These are phyloP conservation scores for Gallinago media DNA, from an alignment of 2,113 vertebrate genomes.

Conservation along the genomic window DNA sequence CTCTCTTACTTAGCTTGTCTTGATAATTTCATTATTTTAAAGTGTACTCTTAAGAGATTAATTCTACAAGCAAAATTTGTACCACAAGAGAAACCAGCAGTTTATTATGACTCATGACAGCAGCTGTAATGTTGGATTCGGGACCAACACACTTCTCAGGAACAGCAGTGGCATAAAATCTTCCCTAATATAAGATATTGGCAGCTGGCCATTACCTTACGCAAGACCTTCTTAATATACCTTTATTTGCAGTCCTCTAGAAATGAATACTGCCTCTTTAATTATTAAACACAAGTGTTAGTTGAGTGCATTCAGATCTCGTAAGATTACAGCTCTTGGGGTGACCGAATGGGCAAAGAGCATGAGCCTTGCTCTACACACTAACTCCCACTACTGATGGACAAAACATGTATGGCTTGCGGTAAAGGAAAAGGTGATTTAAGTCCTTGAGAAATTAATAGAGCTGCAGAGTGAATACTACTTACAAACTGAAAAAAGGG, in stretches of 20 bases:
- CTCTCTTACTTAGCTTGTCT: neutral
- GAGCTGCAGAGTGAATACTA: conserved; percentile 76
- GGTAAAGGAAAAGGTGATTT: conserved; percentile 57
- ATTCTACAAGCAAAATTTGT: neutral
- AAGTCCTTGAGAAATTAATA: conserved; percentile 56
- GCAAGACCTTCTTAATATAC: neutral
- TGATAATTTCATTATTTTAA: neutral
- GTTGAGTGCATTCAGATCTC: conserved; percentile 49
- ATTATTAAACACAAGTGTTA: conserved; percentile 50
- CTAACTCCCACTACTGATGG: conserved; percentile 7
- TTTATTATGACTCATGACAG: neutral
- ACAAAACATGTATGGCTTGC: neutral
- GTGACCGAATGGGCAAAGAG: conserved; percentile 61
- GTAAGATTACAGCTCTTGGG: conserved; percentile 24
- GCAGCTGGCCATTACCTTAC: neutral
- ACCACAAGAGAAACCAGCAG: neutral
- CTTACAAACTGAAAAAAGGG: conserved; percentile 98
- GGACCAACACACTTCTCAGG: neutral
- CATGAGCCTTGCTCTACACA: conserved; percentile 37
- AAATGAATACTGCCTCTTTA: conserved; percentile 80
- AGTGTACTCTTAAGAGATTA: neutral
- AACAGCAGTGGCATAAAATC: neutral
- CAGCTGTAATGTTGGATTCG: neutral
- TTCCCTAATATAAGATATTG: neutral
- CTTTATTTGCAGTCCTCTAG: conserved; percentile 60